phyloP scores from a whole-genome alignment of 2,888 invertebrate species.

The Conchocele bisecta region DNA sequence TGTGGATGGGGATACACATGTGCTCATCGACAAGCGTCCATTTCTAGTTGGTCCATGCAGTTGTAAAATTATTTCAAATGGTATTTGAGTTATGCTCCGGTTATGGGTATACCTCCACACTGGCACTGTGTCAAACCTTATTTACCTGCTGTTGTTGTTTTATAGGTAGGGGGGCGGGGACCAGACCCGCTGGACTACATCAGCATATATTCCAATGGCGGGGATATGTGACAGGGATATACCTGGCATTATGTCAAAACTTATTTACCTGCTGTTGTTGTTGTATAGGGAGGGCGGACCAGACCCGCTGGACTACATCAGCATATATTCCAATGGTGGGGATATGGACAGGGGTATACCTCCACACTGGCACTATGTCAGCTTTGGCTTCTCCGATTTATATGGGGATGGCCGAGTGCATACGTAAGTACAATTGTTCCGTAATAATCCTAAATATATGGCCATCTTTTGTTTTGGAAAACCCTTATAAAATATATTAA shows the following conservation, averaged over 20 bases:
- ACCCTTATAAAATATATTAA: too few species aligned
- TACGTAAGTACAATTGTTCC: too few species aligned
- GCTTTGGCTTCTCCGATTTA: conserved; percentile 95
- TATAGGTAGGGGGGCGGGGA: too few species aligned
- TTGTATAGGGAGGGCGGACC: conserved; percentile 92
- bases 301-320: conserved; percentile 97
- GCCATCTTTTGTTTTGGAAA: not conserved
- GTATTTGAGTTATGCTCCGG: too few species aligned
- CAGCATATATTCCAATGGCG: conserved; percentile 95
- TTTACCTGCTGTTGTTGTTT: too few species aligned
- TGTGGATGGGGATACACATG: too few species aligned
- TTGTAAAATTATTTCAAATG: too few species aligned
- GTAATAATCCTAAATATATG: not conserved
- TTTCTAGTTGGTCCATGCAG: too few species aligned
- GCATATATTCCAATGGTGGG: conserved; percentile 95
- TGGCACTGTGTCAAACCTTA: conserved; percentile 99
- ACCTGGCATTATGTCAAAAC: conserved; percentile 98
- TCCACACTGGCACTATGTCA: conserved; percentile 97
- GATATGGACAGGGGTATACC: conserved; percentile 89
- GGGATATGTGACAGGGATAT: conserved; percentile 89
- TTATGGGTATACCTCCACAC: conserved; percentile 91
- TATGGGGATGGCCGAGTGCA: conserved; percentile 97
- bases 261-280: too few species aligned
- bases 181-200: conserved; percentile 97
- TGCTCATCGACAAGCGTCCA: too few species aligned